Evolutionary conservation across 35 echinoderm and acorn worm genomes (phyloP).

Genomic region (Lytechinus variegatus): DNA sequence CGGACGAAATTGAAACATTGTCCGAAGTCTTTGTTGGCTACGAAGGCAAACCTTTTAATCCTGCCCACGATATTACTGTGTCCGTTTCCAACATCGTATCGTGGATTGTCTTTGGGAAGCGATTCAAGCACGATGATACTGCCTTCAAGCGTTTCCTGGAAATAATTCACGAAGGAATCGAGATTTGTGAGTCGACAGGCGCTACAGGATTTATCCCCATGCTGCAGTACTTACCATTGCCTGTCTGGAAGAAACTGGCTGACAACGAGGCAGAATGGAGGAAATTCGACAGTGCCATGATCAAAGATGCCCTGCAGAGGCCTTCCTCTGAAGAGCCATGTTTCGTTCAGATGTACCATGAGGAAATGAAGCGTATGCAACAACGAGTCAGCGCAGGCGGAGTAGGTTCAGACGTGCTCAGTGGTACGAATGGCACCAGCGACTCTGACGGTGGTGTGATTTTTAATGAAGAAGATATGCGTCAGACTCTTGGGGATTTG

Average conservation of each 20-base stretch:
- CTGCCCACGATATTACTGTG: slow-evolving; percentile 21
- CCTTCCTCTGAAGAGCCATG: neutral
- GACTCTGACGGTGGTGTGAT: neutral
- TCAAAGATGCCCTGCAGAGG: neutral
- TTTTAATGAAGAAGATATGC: slow-evolving; percentile 69
- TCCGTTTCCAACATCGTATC: slow-evolving; percentile 64
- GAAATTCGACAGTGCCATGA: neutral
- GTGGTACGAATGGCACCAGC: neutral
- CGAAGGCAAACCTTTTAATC: slow-evolving; percentile 46
- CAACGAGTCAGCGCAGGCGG: neutral
- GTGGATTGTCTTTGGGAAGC: slow-evolving; percentile 60
- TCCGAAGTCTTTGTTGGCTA: neutral
- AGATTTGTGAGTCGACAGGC: slow-evolving; percentile 11
- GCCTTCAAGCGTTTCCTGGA: slow-evolving; percentile 54
- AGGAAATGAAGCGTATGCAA: slow-evolving; percentile 11
- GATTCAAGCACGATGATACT: slow-evolving; percentile 57
- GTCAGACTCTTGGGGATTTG: slow-evolving; percentile 64
- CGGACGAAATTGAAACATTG: slow-evolving; percentile 46
- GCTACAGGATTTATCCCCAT: slow-evolving; percentile 54
- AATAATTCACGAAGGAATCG: slow-evolving; percentile 8
- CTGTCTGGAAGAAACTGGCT: slow-evolving; percentile 22
- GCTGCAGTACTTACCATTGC: slow-evolving; percentile 58
- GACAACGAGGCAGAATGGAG: neutral
- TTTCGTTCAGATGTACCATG: slow-evolving; percentile 37
- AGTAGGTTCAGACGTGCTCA: neutral